Evolutionary conservation across 2,888 invertebrate species (phyloP).

Genomic region (Lumbricus terrestris): DNA sequence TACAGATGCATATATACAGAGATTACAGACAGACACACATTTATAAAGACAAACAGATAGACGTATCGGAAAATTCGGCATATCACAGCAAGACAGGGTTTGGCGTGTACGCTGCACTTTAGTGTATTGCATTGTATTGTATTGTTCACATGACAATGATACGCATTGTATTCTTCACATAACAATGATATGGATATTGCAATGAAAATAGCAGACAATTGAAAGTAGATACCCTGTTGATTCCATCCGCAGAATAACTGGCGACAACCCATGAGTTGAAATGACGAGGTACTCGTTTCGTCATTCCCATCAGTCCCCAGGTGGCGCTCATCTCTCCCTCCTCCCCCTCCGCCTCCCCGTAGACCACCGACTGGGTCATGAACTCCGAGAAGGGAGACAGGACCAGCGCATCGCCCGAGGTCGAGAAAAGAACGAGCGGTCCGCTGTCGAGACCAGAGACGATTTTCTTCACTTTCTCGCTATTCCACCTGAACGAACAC

Average conservation of each 20-base stretch:
- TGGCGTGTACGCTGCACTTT: too few species aligned
- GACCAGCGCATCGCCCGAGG: constrained; percentile 20
- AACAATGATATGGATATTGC: too few species aligned
- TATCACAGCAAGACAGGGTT: too few species aligned
- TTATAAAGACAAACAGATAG: too few species aligned
- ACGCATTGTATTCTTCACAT: too few species aligned
- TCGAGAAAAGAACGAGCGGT: constrained; percentile 27
- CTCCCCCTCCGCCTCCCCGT: constrained; percentile 27
- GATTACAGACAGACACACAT: too few species aligned
- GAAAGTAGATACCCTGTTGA: constrained; percentile 20
- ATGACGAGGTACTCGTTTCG: constrained; percentile 37
- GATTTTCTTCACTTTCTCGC: background rate
- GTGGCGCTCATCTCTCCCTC: constrained; percentile 34
- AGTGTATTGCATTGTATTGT: too few species aligned
- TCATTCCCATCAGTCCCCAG: constrained; percentile 44
- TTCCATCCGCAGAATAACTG: background rate
- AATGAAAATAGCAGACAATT: background rate
- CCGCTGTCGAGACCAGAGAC: constrained; percentile 25
- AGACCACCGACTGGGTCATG: constrained; percentile 40
- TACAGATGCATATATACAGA: too few species aligned
- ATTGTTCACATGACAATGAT: background rate
- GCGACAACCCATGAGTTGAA: constrained; percentile 8
- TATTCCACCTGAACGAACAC: constrained; percentile 26
- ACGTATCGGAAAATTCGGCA: too few species aligned
- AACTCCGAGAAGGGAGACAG: constrained; percentile 36